Base-by-base conservation (phyloP, 2,888 invertebrate genomes). In the Gari tellinella region DNA sequence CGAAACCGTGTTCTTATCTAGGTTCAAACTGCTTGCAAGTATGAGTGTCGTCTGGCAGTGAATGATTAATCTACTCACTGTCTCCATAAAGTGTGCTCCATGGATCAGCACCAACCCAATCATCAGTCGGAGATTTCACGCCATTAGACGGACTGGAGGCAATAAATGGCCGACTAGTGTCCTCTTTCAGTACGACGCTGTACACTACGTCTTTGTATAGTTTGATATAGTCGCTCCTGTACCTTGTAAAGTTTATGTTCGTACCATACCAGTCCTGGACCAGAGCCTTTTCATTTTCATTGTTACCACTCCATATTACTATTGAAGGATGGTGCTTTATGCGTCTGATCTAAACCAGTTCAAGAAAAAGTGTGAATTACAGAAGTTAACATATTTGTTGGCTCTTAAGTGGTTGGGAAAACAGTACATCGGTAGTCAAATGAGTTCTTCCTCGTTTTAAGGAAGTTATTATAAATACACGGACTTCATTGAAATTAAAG, bases 211-310 rank as follows among this genome's bases (percentile, higher is more conserved):
- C 83, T 23, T 81, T 82, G 62, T 89, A 99, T 0, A 99, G 93
- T 86, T 94, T 94, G 0, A 96, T 92, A 88, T 97, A 99, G 89
- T 98, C 97, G 0, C 81, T 64, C 64, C 89, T 86, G 75, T 90
- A 91, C 92, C 86, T 95, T 95, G 82, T 95, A 95, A 0, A 99
- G 97, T 92, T 96, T 93, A 72, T 52, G 23, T 81, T 75, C 2
- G 67, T 66, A 14, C 81, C 81, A 52, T 81, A 91, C 98, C 98
- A 98, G 90, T 96, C 95, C 46, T 95, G 95, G 52, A 95, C 94
- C 7, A 98, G 90, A 0, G 97, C 98, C 4, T 95, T 96, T 93
- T 99, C 99, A 89, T 99, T 99, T 92, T 99, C 99, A 90, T 99
- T 99, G 91, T 99, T 99, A 4, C 93, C 97, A n/a, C 97, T 96